Evolutionary conservation across 1,140 invertebrate genomes (phyloP), one percentile per base, ranked within the genome.

Genomic region (Meloidogyne chitwoodi): DNA sequence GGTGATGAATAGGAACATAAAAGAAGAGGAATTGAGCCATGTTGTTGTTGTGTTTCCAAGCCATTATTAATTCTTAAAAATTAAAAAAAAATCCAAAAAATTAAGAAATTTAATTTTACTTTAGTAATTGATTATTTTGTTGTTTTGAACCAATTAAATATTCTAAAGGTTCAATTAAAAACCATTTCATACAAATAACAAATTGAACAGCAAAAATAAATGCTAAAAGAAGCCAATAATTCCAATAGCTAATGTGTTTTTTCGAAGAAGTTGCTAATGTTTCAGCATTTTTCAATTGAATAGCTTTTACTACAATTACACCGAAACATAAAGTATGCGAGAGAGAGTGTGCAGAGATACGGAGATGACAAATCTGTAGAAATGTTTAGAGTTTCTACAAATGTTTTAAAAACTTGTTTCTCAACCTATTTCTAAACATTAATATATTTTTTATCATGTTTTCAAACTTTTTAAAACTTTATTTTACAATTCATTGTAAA

Each of bases 181-280:
- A 44, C 19, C 61, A 83, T 82, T 74, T 79, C n/a, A 80, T 38
- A 56, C 64, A 79, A 22, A 87, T 67, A 24, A 81, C 84, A 44
- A 87, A 74, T 71, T 86, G 84, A 27, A 86, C 84, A 48, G 77
- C 74, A 48, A 87, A 72, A 34, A 86, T 86, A 71, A 86, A 86
- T 63, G 86, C 85, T 41, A 86, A 38, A 19, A 87, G 68, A 38
- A 86, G 77, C 84, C 83, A 85, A 71, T 85, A 85, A 68, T 85
- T 85, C 79, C 79, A 87, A 74, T 81, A 86, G 26, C 85, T 81
- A 56, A 85, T 83, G 38, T 86, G 83, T 27, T 74, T 70, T 22
- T 78, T 34, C 41, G 48, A 31, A 24, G 61, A 38, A 68, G 31
- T 77, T n/a, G 81, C 77, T 14, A 86, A 68, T n/a, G 80, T 79